Evolutionary conservation across 2,797 vertebrate species (phyloP), one percentile per base, ranked within the genome.

Genomic region (Schizothorax lantsangensis): DNA sequence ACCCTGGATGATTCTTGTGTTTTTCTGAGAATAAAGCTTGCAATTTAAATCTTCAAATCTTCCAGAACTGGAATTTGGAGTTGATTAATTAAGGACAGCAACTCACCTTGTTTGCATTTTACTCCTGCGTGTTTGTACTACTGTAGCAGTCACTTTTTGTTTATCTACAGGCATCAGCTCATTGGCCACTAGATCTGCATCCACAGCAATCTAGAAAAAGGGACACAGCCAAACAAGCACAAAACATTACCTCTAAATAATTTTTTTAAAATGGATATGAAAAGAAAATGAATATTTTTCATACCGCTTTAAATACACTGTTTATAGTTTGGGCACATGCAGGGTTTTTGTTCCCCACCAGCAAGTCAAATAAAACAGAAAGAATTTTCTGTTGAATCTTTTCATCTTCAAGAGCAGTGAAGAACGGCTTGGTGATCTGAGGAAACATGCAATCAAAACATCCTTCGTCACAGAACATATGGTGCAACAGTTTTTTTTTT

Each of bases 361-460:
- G 93, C 84, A 99, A 92, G 88, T 99, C 97, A 83, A 99, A 98
- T 88, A 99, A 88, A 8, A 95, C 91, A 26, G 94, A 93, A 59
- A 99, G 90, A 0, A 99, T 93, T 87, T 94, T 96, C 94, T 98
- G 96, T 90, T 98, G 97, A 88, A 97, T 93, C 79, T 88, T 93
- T 73, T 95, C 95, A 52, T 96, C 96, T 3, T 91, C 93, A 14
- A 99, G 1, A 7, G 97, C 94, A 4, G 95, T 91, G 90, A 98
- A 99, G 94, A 99, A 99, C 0, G 95, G 84, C 89, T 97, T 98
- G 0, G 96, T 97, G 81, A 99, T 96, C 98, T 99, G 93, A 10
- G 89, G 86, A 83, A 59, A 86, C 8, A 49, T 36, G 6, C 38
- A 17, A 79, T 26, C 0, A 62, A 10, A n/a, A 26, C 4, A 43